Base-by-base conservation (phyloP, 1,140 invertebrate genomes). In the Myzus persicae region DNA sequence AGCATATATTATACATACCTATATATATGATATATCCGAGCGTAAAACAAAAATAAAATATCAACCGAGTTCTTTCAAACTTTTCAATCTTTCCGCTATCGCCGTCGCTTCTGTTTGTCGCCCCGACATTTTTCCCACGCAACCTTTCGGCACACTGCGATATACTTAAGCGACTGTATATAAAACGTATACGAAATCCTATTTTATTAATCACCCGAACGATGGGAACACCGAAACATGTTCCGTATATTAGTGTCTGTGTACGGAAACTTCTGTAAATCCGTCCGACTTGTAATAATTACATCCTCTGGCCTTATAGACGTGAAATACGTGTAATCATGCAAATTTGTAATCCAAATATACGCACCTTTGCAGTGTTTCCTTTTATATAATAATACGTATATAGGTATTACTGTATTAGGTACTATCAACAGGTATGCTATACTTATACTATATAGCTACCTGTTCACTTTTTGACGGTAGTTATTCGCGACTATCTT, bases 1-100 rank as follows among this genome's bases (percentile, higher is more conserved):
- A 40, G 81, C 81, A 82, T 40, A 82, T 82, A 82, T 38, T 38
- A 82, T 24, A 82, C 81, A 82, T 40, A 44, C 40, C 40, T 44
- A 87, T 87, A 46, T 84, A 84, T 48, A 46, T 44, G 20, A 87
- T 87, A 87, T 46, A 40, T 6, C 22, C 22, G 85, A 3, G 85
- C 24, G 22, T 89, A 89, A 89, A 89, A 89, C 87, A 51, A 89
- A 89, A 89, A 89, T 89, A 89, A 89, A 89, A 89, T 89, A 89
- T 89, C 87, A 36, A 48, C 44, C 22, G n/a, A 89, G 87, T 51
- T 51, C 87, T 48, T 76, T 76, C 36, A 89, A 89, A 89, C 46
- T 89, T 89, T 89, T 89, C 87, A 89, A 89, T 89, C 87, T 89
- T 89, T 89, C 31, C 59, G 59, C 59, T n/a, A 18, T 76, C 48